Evolutionary conservation across 2,888 invertebrate genomes (phyloP).

Genomic region (Tenodera sinensis): DNA sequence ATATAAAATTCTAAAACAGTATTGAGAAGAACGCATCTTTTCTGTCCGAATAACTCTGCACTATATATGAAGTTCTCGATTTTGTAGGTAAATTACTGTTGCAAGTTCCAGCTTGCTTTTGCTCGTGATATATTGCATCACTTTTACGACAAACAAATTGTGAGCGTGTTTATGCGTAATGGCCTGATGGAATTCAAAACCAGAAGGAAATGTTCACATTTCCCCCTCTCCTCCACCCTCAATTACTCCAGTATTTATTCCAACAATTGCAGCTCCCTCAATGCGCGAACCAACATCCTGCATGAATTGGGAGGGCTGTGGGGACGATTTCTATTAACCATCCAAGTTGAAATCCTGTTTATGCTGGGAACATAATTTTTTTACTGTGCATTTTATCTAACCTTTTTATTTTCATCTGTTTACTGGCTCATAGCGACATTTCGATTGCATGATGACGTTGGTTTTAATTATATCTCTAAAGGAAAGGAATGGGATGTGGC

Average conservation of each 20-base stretch:
- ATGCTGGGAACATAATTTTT: neutral
- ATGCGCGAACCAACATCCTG: neutral
- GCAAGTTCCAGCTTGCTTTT: neutral
- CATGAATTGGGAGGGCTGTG: neutral
- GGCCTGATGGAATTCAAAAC: neutral
- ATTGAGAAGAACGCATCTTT: too few relatives aligned
- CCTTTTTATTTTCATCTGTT: neutral
- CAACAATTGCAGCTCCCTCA: neutral
- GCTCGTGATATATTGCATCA: neutral
- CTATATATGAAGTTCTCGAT: neutral
- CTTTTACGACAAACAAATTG: neutral
- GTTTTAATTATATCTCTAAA: neutral
- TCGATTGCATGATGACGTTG: neutral
- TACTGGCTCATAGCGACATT: constrained; percentile 4
- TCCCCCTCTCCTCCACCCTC: neutral
- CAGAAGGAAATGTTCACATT: neutral
- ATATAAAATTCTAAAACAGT: too few relatives aligned
- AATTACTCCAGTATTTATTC: neutral
- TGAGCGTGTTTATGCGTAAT: neutral
- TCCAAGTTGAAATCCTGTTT: constrained; percentile 13
- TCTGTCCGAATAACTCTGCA: too few relatives aligned
- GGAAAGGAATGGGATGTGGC: neutral
- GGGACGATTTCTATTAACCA: neutral
- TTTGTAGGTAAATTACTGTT: neutral
- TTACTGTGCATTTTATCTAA: neutral